Conservation (phyloP, 2,797 vertebrate species). For the Miopithecus talapoin region DNA sequence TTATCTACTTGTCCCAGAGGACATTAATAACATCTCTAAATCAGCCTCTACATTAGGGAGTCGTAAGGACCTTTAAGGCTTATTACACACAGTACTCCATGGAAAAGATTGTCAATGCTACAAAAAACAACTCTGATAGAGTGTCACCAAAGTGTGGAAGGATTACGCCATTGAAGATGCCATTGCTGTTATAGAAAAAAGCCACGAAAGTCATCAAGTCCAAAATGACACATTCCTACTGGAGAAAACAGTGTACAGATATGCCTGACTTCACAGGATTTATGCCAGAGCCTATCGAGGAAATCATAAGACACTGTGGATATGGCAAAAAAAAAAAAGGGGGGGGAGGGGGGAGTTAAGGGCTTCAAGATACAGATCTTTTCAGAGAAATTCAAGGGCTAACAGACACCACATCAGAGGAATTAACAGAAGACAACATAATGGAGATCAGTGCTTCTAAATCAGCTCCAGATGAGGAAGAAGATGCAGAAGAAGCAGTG, state of each 20-base stretch:
- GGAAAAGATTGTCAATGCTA: neutral
- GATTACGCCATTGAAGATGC: neutral
- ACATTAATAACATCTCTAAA: neutral
- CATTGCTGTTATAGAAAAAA: neutral
- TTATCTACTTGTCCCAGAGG: neutral
- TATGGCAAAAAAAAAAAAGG: neutral
- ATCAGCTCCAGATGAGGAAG: neutral
- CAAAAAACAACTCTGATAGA: neutral
- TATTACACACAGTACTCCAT: neutral
- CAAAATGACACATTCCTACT: neutral
- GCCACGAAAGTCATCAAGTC: neutral
- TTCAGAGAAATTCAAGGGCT: neutral
- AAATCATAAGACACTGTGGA: neutral
- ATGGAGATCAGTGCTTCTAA: neutral
- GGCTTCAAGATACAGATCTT: neutral
- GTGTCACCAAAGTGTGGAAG: neutral
- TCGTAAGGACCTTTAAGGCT: neutral
- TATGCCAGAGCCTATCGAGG: neutral
- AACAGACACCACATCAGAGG: neutral
- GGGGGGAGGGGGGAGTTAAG: neutral
- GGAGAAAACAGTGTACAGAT: neutral
- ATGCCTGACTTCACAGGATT: neutral
- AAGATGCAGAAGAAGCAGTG: neutral
- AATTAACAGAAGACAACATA: neutral
- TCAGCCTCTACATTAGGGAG: neutral